Evolutionary conservation across 2,113 vertebrate species (phyloP).

Genomic region (Heterocephalus glaber): DNA sequence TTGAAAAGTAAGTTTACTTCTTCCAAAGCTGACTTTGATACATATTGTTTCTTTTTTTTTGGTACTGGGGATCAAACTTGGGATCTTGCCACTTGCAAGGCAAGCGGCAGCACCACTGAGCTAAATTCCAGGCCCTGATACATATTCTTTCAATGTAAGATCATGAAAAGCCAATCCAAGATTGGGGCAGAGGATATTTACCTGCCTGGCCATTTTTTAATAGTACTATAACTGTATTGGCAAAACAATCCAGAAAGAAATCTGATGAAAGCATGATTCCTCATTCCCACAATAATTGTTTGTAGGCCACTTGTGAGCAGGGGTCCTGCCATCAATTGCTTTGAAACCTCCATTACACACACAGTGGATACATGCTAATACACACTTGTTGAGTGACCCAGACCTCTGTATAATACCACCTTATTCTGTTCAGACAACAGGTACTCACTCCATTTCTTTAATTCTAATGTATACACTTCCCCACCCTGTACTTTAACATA

Average conservation of each 20-base stretch:
- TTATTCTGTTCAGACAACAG: slow-evolving; percentile 12
- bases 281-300: not conserved
- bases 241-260: slow-evolving; percentile 9
- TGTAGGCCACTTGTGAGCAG: not conserved
- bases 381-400: not conserved
- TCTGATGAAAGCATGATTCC: slow-evolving; percentile 9
- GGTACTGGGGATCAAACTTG: no score
- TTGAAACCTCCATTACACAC: not conserved
- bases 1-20: slow-evolving; percentile 44
- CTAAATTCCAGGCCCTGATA: no score
- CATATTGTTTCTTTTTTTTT: no score
- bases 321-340: slow-evolving; percentile 13
- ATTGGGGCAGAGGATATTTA: not conserved
- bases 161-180: not conserved
- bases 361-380: not conserved
- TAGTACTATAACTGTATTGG: not conserved
- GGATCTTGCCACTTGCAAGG: no score
- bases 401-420: not conserved
- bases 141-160: not conserved
- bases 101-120: no score
- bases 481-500: not conserved
- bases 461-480: not conserved
- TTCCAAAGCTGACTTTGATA: slow-evolving; percentile 10
- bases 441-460: not conserved
- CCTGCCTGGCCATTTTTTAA: not conserved